Evolutionary conservation across 1,140 invertebrate species (phyloP).

Genomic region (Trachymyrmex cornetzi): DNA sequence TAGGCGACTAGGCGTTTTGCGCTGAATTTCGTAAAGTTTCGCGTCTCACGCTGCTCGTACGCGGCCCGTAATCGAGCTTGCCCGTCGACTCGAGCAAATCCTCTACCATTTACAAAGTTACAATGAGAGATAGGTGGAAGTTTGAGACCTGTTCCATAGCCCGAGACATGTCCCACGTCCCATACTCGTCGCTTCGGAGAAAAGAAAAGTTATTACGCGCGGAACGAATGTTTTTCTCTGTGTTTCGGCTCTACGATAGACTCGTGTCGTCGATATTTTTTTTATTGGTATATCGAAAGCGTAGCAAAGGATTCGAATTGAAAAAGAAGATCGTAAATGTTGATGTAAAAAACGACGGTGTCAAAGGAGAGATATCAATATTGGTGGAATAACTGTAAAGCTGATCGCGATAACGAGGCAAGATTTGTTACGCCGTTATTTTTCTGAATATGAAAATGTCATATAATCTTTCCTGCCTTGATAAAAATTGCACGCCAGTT

Average conservation of each 20-base stretch:
- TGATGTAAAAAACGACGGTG: neutral
- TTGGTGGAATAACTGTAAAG: neutral
- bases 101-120: slow-evolving; percentile 58
- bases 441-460: slow-evolving; percentile 34
- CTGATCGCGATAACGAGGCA: slow-evolving; percentile 1
- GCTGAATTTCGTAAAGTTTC: slow-evolving; percentile 71
- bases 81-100: slow-evolving; percentile 54
- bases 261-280: neutral
- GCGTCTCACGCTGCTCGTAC: slow-evolving; percentile 38
- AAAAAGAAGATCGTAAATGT: neutral
- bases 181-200: slow-evolving; percentile 11
- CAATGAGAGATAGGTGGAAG: slow-evolving; percentile 45
- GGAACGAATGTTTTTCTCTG: slow-evolving; percentile 1
- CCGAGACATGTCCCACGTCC: slow-evolving; percentile 42
- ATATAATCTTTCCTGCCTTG: slow-evolving; percentile 12
- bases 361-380: slow-evolving; percentile 12
- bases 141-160: slow-evolving; percentile 55
- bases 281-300: neutral
- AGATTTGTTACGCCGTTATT: slow-evolving; percentile 14
- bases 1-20: slow-evolving; percentile 57
- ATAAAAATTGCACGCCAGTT: slow-evolving; percentile 39
- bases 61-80: slow-evolving; percentile 40
- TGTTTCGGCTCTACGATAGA: neutral
- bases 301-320: neutral
- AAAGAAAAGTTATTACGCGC: slow-evolving; percentile 46